A percentile compares a stretch with the other conserved stretches of the same genome.
phyloP scores from a whole-genome alignment of 2,888 invertebrate genomes.

The Lysandra bellargus region DNA sequence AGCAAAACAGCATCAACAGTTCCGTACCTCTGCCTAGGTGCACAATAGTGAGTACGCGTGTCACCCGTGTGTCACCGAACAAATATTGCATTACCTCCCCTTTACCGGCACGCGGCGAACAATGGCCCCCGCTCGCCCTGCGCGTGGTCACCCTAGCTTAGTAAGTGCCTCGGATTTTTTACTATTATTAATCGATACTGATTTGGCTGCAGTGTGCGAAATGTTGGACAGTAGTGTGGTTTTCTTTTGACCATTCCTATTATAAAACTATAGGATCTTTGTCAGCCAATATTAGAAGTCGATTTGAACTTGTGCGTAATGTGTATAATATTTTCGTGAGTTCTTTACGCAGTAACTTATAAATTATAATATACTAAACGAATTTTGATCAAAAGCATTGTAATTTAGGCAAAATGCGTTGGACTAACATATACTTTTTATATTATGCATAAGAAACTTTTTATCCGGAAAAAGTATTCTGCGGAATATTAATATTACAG shows the following conservation, averaged over 20 bases:
- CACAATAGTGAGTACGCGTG: slow-evolving; percentile 67
- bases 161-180: slow-evolving; percentile 41
- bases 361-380: too few relatives aligned
- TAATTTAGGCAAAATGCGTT: too few relatives aligned
- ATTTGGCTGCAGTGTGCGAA: neutral
- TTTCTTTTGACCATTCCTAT: neutral
- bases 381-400: too few relatives aligned
- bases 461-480: too few relatives aligned
- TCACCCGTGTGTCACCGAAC: slow-evolving; percentile 76
- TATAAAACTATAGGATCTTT: too few relatives aligned
- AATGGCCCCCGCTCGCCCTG: slow-evolving; percentile 59
- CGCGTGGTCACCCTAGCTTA: slow-evolving; percentile 59
- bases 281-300: too few relatives aligned
- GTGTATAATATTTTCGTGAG: too few relatives aligned
- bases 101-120: slow-evolving; percentile 45
- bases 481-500: too few relatives aligned
- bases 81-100: slow-evolving; percentile 72
- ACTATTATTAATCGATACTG: slow-evolving; percentile 31
- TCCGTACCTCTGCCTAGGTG: slow-evolving; percentile 63
- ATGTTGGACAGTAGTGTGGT: neutral
- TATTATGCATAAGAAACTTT: too few relatives aligned
- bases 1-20: slow-evolving; percentile 45
- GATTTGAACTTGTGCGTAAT: too few relatives aligned
- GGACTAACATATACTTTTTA: too few relatives aligned
- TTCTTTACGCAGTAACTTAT: too few relatives aligned